phyloP scores from a whole-genome alignment of 2,797 vertebrate species.

The Helicolenus hilgendorfi region DNA sequence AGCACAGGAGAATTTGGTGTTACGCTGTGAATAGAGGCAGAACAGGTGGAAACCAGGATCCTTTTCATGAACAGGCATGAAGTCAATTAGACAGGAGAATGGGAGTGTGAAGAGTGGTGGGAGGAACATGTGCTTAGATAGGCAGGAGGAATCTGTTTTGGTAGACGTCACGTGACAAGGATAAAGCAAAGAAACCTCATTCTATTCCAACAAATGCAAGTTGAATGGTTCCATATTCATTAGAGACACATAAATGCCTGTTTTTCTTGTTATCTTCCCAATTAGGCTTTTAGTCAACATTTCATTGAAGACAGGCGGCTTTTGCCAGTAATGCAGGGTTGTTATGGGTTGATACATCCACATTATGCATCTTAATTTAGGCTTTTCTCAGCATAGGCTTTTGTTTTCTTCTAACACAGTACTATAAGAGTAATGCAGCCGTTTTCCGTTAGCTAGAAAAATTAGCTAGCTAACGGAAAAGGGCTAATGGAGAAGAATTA shows the following conservation, averaged over 20 bases:
- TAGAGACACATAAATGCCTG: not conserved
- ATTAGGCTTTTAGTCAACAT: not conserved
- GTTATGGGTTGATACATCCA: not conserved
- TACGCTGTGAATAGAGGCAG: conserved; percentile 87
- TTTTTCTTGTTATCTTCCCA: not conserved
- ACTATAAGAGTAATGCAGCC: not conserved
- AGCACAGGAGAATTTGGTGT: conserved; percentile 92
- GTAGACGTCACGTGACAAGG: conserved; percentile 51
- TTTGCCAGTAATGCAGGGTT: not conserved
- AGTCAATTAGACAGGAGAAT: conserved; percentile 91
- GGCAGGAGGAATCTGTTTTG: conserved; percentile 52
- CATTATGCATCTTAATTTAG: not conserved
- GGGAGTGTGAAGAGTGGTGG: conserved; percentile 82
- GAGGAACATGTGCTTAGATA: conserved; percentile 53
- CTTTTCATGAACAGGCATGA: conserved; percentile 92
- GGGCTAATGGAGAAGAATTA: not conserved
- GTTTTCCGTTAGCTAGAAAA: not conserved
- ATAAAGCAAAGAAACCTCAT: conserved; percentile 30
- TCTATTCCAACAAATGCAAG: not conserved
- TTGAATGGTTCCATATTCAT: not conserved
- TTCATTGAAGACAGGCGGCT: not conserved
- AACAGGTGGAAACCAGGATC: conserved; percentile 90
- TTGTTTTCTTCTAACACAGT: not conserved
- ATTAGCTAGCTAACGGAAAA: too few species aligned
- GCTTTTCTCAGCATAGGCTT: not conserved